A percentile compares a stretch with the other conserved stretches of the same genome.
phyloP scores from a whole-genome alignment of 2,113 vertebrate species.

The Aleadryas rufinucha region DNA sequence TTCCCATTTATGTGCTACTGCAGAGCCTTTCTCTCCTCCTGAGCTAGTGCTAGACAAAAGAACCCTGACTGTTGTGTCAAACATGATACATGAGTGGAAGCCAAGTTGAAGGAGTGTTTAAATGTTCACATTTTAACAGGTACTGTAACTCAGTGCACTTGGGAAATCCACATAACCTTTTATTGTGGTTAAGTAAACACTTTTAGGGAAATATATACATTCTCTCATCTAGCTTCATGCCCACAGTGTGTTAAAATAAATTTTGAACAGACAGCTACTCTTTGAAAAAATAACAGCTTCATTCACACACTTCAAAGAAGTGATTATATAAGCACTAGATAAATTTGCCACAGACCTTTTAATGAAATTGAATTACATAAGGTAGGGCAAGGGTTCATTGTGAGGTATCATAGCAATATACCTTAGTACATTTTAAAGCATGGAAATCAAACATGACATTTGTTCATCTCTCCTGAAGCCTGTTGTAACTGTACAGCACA shows the following conservation, averaged over 20 bases:
- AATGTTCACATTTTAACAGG: conserved; percentile 74
- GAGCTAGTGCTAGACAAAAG: conserved; percentile 59
- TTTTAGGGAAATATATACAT: conserved; percentile 70
- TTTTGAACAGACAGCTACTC: conserved; percentile 55
- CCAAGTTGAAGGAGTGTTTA: conserved; percentile 74
- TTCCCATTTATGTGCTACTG: conserved; percentile 25
- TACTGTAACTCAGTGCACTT: conserved; percentile 66
- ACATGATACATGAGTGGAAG: conserved; percentile 72
- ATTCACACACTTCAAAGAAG: conserved; percentile 65
- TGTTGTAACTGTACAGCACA: not conserved
- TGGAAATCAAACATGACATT: not conserved
- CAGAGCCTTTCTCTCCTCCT: conserved; percentile 37
- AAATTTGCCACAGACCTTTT: conserved; percentile 43
- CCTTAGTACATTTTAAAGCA: not conserved
- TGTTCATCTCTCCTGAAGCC: not conserved
- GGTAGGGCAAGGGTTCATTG: conserved; percentile 10
- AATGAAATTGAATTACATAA: conserved; percentile 50
- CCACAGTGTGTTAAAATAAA: conserved; percentile 68
- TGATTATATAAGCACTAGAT: conserved; percentile 50
- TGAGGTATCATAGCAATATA: not conserved
- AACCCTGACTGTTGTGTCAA: conserved; percentile 70
- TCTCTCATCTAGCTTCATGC: conserved; percentile 62
- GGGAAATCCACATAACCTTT: conserved; percentile 74
- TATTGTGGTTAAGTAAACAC: conserved; percentile 78
- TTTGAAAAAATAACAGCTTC: conserved; percentile 64